Evolutionary conservation across 2,888 invertebrate genomes (phyloP), one percentile per base, ranked within the genome.

Genomic region (Pterobdella sp.): DNA sequence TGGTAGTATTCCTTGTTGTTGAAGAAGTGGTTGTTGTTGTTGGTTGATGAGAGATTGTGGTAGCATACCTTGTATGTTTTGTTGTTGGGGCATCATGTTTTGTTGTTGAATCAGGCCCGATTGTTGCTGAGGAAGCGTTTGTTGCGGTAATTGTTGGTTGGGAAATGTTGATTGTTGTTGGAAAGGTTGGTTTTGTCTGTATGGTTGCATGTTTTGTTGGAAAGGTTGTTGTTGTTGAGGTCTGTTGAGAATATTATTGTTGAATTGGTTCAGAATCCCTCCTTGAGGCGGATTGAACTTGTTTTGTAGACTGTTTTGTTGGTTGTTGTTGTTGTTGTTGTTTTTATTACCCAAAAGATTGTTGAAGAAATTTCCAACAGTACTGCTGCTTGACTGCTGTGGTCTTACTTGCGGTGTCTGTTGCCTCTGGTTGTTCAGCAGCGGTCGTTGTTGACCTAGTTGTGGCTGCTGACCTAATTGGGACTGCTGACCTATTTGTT

Each of bases 121-220:
- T 37, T 69, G 52, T 35, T 69, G 69, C n/a, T n/a, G 31, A 14
- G 7, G 63, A 14, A 29, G 35, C 18, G 18, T n/a, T 69, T 49
- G 69, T 69, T 69, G 69, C 3, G n/a, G 69, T 42, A 37, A 42
- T 32, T 35, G 68, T 42, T 35, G 68, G 10, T 35, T 31, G 26
- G 14, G 67, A 31, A 31, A 32, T 22, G 4, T 7, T 67, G 49
- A 56, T 52, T 69, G 69, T 52, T 69, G 69, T 69, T 69, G 69
- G 26, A 7, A n/a, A 7, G 7, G 63, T 63, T n/a, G 65, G 26
- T 65, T 29, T 65, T 65, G 65, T 29, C 32, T 65, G 35, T 22
- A 32, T 7, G 10, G 35, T 14, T 32, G 14, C 14, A 35, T 18
- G 22, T 10, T 65, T 32, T 35, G 32, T 22, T 31, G 3, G 4